Percentiles rank a stretch among this genome's conserved stretches.
Evolutionary conservation across 2,888 invertebrate genomes (phyloP).

Genomic region (Scaptomyza flava): DNA sequence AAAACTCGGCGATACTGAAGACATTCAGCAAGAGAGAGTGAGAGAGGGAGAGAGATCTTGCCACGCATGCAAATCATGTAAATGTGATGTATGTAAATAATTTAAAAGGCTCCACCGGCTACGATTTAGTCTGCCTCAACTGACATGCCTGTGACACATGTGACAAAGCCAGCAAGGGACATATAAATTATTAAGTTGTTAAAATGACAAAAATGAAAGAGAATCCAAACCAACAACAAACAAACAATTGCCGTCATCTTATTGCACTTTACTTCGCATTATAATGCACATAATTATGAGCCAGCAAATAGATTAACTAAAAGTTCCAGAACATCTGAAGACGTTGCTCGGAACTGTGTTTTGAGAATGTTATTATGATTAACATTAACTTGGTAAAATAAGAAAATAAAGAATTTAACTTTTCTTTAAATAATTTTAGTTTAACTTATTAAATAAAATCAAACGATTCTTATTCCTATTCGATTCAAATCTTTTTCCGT

Average conservation of each 20-base stretch:
- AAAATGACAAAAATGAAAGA: constrained; percentile 50
- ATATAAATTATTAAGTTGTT: constrained; percentile 76
- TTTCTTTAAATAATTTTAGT: no score
- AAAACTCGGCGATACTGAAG: constrained; percentile 52
- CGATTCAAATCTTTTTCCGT: no score
- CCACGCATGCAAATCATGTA: constrained; percentile 72
- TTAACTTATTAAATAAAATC: no score
- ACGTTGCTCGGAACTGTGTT: no score
- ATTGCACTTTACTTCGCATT: constrained; percentile 28
- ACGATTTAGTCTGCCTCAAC: constrained; percentile 12
- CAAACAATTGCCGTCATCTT: constrained; percentile 51
- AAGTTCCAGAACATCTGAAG: no score
- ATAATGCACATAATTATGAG: background rate
- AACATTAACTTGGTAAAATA: no score
- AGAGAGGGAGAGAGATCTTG: constrained; percentile 47
- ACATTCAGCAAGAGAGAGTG: constrained; percentile 38
- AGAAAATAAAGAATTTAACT: no score
- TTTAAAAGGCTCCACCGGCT: constrained; percentile 49
- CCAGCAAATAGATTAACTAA: no score
- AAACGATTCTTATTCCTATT: no score
- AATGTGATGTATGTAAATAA: constrained; percentile 61
- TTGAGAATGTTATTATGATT: no score
- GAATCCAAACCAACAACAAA: constrained; percentile 9
- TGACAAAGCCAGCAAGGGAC: constrained; percentile 37
- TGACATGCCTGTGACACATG: constrained; percentile 63